A percentile compares a stretch with the other conserved stretches of the same genome.
These are phyloP conservation scores for Apodemia hepburni DNA, from an alignment of 2,888 invertebrate genomes.

Conservation along the genomic window DNA sequence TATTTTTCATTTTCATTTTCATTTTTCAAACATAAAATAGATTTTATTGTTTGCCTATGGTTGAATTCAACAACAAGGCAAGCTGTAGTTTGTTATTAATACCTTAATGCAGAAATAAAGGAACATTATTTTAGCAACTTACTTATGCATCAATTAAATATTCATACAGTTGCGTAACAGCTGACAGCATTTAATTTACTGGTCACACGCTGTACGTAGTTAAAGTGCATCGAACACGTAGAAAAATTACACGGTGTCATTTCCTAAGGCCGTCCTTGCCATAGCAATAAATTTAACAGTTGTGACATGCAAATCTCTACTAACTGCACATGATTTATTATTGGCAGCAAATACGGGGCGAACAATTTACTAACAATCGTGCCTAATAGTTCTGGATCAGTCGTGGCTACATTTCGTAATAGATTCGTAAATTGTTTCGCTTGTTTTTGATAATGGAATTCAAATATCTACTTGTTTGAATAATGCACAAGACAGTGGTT, in stretches of 20 bases:
- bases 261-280: slow-evolving; percentile 54
- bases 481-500: slow-evolving; percentile 3
- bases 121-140: background rate
- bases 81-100: background rate
- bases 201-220: background rate
- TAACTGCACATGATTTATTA: slow-evolving; percentile 63
- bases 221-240: slow-evolving; percentile 22
- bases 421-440: slow-evolving; percentile 44
- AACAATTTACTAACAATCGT: slow-evolving; percentile 46
- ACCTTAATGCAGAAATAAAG: background rate
- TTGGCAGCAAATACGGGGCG: slow-evolving; percentile 35
- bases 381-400: slow-evolving; percentile 35
- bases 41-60: no score
- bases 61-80: no score
- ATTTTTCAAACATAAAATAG: no score
- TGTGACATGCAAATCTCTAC: slow-evolving; percentile 69
- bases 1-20: no score
- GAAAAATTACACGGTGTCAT: slow-evolving; percentile 36
- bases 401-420: slow-evolving; percentile 31
- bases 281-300: slow-evolving; percentile 57
- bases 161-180: background rate
- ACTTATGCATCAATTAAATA: background rate
- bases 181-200: background rate
- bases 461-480: slow-evolving; percentile 33
- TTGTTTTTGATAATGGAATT: slow-evolving; percentile 56